phyloP scores from a whole-genome alignment of 2,888 invertebrate species.

The Dioctria rufipes region DNA sequence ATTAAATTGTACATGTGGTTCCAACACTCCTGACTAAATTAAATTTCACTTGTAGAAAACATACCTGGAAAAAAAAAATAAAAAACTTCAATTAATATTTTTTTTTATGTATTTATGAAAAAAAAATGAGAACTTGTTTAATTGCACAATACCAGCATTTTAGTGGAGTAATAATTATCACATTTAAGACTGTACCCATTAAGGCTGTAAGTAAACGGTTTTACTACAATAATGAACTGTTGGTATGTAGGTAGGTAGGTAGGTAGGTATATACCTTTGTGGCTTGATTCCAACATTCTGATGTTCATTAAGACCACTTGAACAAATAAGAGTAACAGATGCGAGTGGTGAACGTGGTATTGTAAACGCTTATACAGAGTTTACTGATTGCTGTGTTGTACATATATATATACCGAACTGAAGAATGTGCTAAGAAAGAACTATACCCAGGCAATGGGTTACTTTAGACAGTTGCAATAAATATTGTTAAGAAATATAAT shows the following conservation, averaged over 20 bases:
- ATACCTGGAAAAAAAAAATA: slow-evolving; percentile 12
- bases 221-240: slow-evolving; percentile 3
- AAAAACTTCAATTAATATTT: not conserved
- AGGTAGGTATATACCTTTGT: not conserved
- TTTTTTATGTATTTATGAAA: not conserved
- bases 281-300: slow-evolving; percentile 15
- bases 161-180: slow-evolving; percentile 20
- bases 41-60: not conserved
- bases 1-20: not conserved
- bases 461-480: too few relatives aligned
- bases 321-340: slow-evolving; percentile 23
- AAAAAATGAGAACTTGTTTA: slow-evolving; percentile 16
- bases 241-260: not conserved
- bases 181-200: slow-evolving; percentile 30
- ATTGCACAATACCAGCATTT: slow-evolving; percentile 25
- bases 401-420: too few relatives aligned
- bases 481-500: too few relatives aligned
- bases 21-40: not conserved
- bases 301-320: slow-evolving; percentile 26
- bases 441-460: too few relatives aligned
- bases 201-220: not conserved
- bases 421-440: too few relatives aligned
- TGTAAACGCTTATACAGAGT: too few relatives aligned
- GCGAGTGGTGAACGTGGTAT: not conserved
- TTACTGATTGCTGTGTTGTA: too few relatives aligned